Evolutionary conservation across 2,113 vertebrate genomes (phyloP).

Genomic region (Oxyruncus cristatus): DNA sequence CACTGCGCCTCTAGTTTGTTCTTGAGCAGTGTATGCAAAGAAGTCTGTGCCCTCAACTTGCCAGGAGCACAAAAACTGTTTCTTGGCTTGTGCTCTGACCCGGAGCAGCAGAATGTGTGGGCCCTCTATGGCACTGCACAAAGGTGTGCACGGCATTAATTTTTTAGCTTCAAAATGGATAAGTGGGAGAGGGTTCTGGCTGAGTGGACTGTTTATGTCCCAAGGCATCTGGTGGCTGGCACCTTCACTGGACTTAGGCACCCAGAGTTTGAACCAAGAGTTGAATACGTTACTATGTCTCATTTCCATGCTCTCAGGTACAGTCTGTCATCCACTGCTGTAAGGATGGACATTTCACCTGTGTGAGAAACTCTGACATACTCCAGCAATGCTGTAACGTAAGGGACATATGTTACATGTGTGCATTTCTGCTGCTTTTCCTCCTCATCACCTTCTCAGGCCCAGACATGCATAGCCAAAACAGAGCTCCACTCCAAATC

Average conservation of each 20-base stretch:
- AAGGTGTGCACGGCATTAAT: neutral
- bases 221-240: neutral
- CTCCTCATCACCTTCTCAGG: neutral
- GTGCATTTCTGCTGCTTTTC: neutral
- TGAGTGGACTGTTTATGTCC: neutral
- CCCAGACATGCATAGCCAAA: neutral
- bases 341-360: neutral
- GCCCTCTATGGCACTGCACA: neutral
- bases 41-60: neutral
- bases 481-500: neutral
- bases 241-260: neutral
- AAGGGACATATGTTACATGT: fast-evolving
- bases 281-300: fast-evolving
- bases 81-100: neutral
- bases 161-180: neutral
- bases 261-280: neutral
- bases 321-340: neutral
- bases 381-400: neutral
- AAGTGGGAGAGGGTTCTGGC: neutral
- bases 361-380: neutral
- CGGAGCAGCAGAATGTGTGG: neutral
- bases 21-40: neutral
- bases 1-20: neutral
- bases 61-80: neutral
- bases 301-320: neutral